Conservation (phyloP, 37 sponge, comb jelly and placozoan species). For the Dysidea cf. avara region DNA sequence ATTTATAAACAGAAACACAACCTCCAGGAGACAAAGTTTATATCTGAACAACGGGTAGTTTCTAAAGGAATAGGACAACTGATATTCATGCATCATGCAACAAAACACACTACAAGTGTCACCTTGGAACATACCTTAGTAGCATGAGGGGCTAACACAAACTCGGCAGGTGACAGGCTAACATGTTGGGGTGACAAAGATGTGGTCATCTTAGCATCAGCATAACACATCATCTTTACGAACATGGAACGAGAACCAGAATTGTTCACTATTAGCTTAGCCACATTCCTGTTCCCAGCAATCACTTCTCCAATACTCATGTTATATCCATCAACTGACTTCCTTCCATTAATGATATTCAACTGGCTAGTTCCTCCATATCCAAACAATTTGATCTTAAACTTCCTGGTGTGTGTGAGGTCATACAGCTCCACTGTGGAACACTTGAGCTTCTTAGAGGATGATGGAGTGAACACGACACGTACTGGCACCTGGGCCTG, state of each 20-base stretch:
- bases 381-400: slow-evolving; percentile 57
- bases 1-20: too few species aligned
- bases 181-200: slow-evolving; percentile 21
- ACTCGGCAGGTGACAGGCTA: slow-evolving; percentile 33
- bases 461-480: slow-evolving; percentile 28
- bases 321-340: neutral
- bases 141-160: slow-evolving; percentile 31
- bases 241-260: slow-evolving; percentile 55
- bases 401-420: slow-evolving; percentile 38
- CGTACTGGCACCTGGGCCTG: slow-evolving; percentile 13
- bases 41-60: too few species aligned
- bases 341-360: slow-evolving; percentile 18
- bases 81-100: too few species aligned
- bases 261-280: slow-evolving; percentile 42
- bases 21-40: too few species aligned
- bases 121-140: too few species aligned
- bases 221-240: slow-evolving; percentile 29
- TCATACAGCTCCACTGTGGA: slow-evolving; percentile 53
- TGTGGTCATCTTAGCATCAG: slow-evolving; percentile 1
- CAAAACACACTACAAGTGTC: neutral
- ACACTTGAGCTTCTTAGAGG: slow-evolving; percentile 17
- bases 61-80: too few species aligned
- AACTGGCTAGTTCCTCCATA: slow-evolving; percentile 51
- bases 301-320: slow-evolving; percentile 41
- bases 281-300: slow-evolving; percentile 1